phyloP scores from a whole-genome alignment of 2,888 invertebrate species.

The Drosophila atripex region DNA sequence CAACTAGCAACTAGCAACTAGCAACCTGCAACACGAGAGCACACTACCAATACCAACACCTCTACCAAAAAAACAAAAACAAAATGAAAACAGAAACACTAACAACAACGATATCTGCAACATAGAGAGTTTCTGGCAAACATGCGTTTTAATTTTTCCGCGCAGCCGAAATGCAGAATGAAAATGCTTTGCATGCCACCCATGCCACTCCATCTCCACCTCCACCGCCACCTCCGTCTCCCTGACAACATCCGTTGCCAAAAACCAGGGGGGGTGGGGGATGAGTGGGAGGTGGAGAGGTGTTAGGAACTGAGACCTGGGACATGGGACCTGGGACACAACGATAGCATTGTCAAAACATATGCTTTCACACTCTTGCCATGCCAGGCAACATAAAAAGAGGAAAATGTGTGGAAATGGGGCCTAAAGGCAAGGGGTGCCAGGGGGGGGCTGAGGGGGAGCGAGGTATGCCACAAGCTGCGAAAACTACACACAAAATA shows the following conservation, averaged over 20 bases:
- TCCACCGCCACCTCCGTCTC: slow-evolving; percentile 13
- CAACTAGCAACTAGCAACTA: slow-evolving; percentile 19
- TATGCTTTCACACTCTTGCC: slow-evolving; percentile 72
- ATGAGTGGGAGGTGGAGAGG: background rate
- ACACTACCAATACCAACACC: slow-evolving; percentile 13
- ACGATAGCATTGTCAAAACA: slow-evolving; percentile 69
- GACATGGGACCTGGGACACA: slow-evolving; percentile 25
- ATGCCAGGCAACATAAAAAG: slow-evolving; percentile 19
- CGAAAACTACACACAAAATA: slow-evolving; percentile 29
- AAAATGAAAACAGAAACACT: background rate
- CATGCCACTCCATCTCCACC: slow-evolving; percentile 4
- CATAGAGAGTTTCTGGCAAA: slow-evolving; percentile 42
- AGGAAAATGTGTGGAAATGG: background rate
- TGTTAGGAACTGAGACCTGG: no score
- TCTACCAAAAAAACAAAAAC: background rate
- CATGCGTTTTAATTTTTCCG: slow-evolving; percentile 72
- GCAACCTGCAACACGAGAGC: slow-evolving; percentile 7
- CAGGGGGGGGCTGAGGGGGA: background rate
- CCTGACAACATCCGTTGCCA: slow-evolving; percentile 28
- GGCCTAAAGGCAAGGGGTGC: background rate
- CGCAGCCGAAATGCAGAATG: slow-evolving; percentile 57
- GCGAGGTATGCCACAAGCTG: background rate
- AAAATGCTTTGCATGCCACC: slow-evolving; percentile 48
- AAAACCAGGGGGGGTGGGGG: slow-evolving; percentile 4
- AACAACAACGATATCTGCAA: slow-evolving; percentile 36